Conservation (phyloP, 2,113 vertebrate species). For the Centropus bengalensis region DNA sequence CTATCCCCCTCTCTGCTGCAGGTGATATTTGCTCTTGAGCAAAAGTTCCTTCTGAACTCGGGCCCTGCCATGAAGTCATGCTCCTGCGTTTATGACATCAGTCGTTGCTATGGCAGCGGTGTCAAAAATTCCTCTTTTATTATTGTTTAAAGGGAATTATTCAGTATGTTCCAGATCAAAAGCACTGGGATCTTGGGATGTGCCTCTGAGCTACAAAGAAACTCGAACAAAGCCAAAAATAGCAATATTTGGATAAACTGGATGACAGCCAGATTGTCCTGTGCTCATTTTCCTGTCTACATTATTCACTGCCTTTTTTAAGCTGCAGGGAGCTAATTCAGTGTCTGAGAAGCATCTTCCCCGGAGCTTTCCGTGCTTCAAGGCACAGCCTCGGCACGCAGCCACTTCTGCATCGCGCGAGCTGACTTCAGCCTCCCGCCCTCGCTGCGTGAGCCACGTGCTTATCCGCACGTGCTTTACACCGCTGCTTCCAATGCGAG, state of each 20-base stretch:
- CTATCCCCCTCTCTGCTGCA: background rate
- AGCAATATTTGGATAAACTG: constrained; percentile 66
- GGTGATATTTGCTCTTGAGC: background rate
- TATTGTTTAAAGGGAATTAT: constrained; percentile 62
- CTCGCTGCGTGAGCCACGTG: rapidly evolving
- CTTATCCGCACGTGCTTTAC: background rate
- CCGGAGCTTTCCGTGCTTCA: background rate
- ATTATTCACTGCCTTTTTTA: constrained; percentile 23
- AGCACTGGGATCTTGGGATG: background rate
- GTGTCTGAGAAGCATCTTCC: background rate
- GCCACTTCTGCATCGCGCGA: background rate
- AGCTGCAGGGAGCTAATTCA: constrained; percentile 18
- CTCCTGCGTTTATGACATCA: constrained; percentile 3
- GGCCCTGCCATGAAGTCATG: background rate
- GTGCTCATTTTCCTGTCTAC: background rate
- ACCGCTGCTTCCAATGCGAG: rapidly evolving
- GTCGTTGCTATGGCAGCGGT: rapidly evolving
- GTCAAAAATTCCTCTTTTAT: background rate
- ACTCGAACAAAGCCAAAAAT: constrained; percentile 61
- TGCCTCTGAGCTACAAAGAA: constrained; percentile 18
- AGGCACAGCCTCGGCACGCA: background rate
- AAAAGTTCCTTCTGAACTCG: background rate
- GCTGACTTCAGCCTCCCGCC: background rate
- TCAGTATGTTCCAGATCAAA: constrained; percentile 37
- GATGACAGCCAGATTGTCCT: constrained; percentile 43